These are phyloP conservation scores for Goniozus legneri DNA, from an alignment of 1,140 invertebrate species.

Conservation along the genomic window DNA sequence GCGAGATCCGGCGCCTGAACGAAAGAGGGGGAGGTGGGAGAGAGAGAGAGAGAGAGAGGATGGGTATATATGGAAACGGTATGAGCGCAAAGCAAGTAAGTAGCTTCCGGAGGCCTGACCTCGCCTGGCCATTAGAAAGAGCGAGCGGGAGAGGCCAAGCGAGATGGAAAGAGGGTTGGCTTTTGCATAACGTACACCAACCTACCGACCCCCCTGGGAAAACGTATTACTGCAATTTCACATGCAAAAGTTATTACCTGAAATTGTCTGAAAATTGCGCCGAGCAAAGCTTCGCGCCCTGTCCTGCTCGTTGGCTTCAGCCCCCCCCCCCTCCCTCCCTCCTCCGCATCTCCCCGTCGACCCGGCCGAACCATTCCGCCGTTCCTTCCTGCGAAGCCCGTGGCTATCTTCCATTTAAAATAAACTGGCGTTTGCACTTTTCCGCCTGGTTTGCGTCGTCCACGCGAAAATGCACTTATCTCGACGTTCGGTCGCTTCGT, in stretches of 20 bases:
- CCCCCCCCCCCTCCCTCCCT: not conserved
- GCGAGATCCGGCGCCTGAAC: too few relatives aligned
- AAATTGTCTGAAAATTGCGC: slow-evolving; percentile 48
- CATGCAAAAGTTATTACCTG: slow-evolving; percentile 49
- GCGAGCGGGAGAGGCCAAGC: not conserved
- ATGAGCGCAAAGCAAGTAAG: slow-evolving; percentile 17
- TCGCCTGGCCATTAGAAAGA: slow-evolving; percentile 18
- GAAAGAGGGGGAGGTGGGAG: not conserved
- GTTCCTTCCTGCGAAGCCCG: too few relatives aligned
- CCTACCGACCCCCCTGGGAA: slow-evolving; percentile 20
- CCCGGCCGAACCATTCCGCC: not conserved
- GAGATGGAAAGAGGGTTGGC: slow-evolving; percentile 14
- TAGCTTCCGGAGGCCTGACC: slow-evolving; percentile 28
- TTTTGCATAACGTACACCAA: slow-evolving; percentile 30
- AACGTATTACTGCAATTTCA: slow-evolving; percentile 47
- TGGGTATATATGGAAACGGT: slow-evolving; percentile 6
- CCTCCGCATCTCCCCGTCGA: not conserved
- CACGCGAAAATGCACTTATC: not conserved
- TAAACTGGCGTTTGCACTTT: slow-evolving; percentile 10
- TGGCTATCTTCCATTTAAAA: slow-evolving; percentile 6
- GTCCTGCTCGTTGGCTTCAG: too few relatives aligned
- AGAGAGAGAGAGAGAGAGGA: slow-evolving; percentile 13
- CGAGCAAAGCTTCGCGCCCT: too few relatives aligned
- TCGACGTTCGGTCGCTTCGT: not conserved
- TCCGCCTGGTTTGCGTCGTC: not conserved